Percentiles rank a stretch among this genome's conserved stretches.
Evolutionary conservation across 2,888 invertebrate genomes (phyloP).

Genomic region (Pristionchus arcanus): DNA sequence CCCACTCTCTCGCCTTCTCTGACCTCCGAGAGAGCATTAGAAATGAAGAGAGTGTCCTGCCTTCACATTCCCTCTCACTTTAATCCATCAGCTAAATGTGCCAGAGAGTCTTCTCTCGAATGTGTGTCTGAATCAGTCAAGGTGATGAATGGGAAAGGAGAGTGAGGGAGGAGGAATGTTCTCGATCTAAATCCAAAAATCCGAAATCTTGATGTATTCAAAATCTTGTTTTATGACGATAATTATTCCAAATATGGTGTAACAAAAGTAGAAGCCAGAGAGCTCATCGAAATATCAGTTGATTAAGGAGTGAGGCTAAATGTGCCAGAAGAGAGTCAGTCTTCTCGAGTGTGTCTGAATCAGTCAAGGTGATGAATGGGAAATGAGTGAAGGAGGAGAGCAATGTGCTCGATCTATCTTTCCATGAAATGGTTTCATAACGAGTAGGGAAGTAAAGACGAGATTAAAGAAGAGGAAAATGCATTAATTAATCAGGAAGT

Average conservation of each 20-base stretch:
- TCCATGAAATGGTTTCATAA: background rate
- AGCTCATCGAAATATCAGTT: too few species aligned
- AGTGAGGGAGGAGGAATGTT: background rate
- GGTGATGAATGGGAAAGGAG: constrained; percentile 26
- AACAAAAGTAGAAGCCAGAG: too few species aligned
- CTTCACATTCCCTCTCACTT: constrained; percentile 25
- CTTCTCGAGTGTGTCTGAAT: background rate
- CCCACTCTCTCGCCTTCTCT: background rate
- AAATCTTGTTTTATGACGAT: too few species aligned
- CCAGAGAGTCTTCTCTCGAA: background rate
- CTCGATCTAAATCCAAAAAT: background rate
- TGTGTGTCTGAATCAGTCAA: constrained; percentile 17
- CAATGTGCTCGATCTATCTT: background rate
- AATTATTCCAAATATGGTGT: too few species aligned
- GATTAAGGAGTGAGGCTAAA: too few species aligned
- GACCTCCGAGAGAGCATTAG: background rate
- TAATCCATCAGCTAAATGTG: constrained; percentile 41
- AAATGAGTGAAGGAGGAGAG: background rate
- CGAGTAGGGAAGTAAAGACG: background rate
- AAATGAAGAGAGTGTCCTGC: background rate
- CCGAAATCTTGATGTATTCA: background rate
- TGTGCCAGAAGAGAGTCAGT: constrained; percentile 11
- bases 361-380: constrained; percentile 31
- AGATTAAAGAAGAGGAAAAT: background rate
- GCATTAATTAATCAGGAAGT: background rate